Evolutionary conservation across 1,140 invertebrate genomes (phyloP), one percentile per base, ranked within the genome.

Genomic region (Drosophila bifasciata): DNA sequence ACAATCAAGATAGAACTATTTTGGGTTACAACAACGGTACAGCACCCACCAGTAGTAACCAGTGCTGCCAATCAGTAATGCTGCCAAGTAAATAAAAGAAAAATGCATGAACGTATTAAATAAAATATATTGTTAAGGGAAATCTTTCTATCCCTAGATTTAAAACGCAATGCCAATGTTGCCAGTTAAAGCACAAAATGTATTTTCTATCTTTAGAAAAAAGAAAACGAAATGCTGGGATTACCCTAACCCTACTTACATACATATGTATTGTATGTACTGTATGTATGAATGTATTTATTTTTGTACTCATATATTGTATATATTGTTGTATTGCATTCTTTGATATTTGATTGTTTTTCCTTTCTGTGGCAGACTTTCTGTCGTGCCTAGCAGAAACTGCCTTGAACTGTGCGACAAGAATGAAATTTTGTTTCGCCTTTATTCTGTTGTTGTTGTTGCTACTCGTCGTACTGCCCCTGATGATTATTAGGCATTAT

Each of bases 341-440:
- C 32, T 36, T 36, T 13, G 32, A 3, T 36, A 36, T 36, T 36
- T 36, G 32, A 13, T 5, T 36, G 28, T 32, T 32, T 11, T 32
- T 32, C 28, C 28, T 32, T 32, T 32, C 28, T 11, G 32, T 39
- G 62, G 62, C 63, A 68, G 66, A 68, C 66, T 46, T 56, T 68
- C 43, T 68, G 66, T 68, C 66, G 66, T 68, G 43, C n/a, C n/a
- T n/a, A n/a, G 8, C 25, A 9, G 8, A 43, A 48, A 68, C 45
- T 56, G 43, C 49, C 64, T 68, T 55, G 41, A 68, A 68, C 49
- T 67, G 43, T 41, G 32, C 32, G 17, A 32, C 3, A n/a, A n/a
- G 21, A 32, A 56, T 53, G 32, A 40, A 13, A 36, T 5, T 36
- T 36, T 56, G 60, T 39, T n/a, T n/a, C n/a, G n/a, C 8, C 8